Percentiles rank a stretch among this genome's conserved stretches.
Evolutionary conservation across 2,113 vertebrate species (phyloP).

Genomic region (Oreamnos americanus): DNA sequence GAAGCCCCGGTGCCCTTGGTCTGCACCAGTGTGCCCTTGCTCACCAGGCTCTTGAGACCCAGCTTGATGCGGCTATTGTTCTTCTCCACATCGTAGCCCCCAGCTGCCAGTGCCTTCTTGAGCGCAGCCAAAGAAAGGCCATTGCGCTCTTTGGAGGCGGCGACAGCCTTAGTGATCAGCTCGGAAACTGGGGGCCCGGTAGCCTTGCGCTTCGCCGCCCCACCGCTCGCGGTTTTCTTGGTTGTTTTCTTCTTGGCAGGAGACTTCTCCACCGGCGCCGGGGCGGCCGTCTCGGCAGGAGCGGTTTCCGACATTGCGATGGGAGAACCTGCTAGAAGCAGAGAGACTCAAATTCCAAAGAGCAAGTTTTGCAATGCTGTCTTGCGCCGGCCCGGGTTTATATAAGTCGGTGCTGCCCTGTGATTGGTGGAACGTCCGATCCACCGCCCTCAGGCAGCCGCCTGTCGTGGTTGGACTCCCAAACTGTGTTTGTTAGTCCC

Average conservation of each 20-base stretch:
- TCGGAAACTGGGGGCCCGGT: slow-evolving; percentile 15
- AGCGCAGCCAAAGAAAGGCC: slow-evolving; percentile 75
- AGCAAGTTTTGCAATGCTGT: not conserved
- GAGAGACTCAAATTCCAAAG: accelerated
- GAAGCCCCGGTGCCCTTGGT: slow-evolving; percentile 77
- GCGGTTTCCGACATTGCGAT: slow-evolving; percentile 32
- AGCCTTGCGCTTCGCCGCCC: slow-evolving; percentile 57
- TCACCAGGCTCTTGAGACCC: slow-evolving; percentile 72
- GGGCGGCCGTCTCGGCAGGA: slow-evolving; percentile 39
- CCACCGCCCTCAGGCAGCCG: not conserved
- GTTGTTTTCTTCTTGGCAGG: slow-evolving; percentile 53
- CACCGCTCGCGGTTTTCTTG: slow-evolving; percentile 60
- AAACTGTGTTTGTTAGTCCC: slow-evolving; percentile 51
- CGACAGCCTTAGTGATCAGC: slow-evolving; percentile 74
- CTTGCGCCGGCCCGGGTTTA: not conserved
- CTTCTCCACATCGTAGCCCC: slow-evolving; percentile 85
- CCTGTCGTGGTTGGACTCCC: not conserved
- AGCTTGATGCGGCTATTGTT: slow-evolving; percentile 82
- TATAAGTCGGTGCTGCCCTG: slow-evolving; percentile 66
- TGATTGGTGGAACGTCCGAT: slow-evolving; percentile 72
- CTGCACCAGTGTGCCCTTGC: slow-evolving; percentile 72
- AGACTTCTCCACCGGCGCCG: slow-evolving; percentile 40
- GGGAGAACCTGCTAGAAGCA: accelerated
- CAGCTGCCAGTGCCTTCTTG: slow-evolving; percentile 81
- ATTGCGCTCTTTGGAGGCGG: slow-evolving; percentile 73